Evolutionary conservation across 2,888 invertebrate species (phyloP), one percentile per base, ranked within the genome.

Genomic region (Conops quadrifasciatus): DNA sequence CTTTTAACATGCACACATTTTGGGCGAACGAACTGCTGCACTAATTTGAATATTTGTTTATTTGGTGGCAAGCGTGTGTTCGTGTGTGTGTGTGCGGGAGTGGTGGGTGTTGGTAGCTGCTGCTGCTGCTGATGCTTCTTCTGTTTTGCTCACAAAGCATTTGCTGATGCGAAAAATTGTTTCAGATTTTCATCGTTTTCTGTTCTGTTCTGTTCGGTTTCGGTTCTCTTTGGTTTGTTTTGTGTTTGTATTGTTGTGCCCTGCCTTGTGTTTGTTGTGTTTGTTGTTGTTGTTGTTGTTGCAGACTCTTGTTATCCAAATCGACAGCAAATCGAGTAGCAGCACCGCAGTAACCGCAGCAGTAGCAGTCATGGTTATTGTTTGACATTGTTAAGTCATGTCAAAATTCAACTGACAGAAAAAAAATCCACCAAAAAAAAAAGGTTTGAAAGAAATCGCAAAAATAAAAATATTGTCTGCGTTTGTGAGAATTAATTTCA

Each of bases 151-250:
- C 53, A 76, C 76, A 76, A 75, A 75, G 75, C 74, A 74, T 71
- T 70, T 72, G 69, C 53, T 75, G 72, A 73, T 72, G 77, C 76
- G 78, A 76, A 78, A 78, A 78, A 76, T 77, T 77, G 75, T 73
- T 77, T 77, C 76, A 72, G 72, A 72, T 73, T 75, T 73, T 36
- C 60, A 45, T 69, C 43, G 36, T 49, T n/a, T 58, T 47, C 47
- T 58, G 49, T 5, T 15, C 70, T 49, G 59, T 73, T 70, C 56
- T 67, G 68, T 49, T 63, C 64, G 51, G 71, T 69, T 60, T 59
- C 26, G 65, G 49, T 70, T 68, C 26, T 47, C 19, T 67, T 51
- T 26, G 47, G 16, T 62, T 45, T 45, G 49, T 43, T 7, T 30
- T 73, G 53, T 58, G 71, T 65, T 62, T 70, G 68, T 63, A 58